These are phyloP conservation scores for Naja naja DNA, from an alignment of 2,113 vertebrate species.

Conservation along the genomic window DNA sequence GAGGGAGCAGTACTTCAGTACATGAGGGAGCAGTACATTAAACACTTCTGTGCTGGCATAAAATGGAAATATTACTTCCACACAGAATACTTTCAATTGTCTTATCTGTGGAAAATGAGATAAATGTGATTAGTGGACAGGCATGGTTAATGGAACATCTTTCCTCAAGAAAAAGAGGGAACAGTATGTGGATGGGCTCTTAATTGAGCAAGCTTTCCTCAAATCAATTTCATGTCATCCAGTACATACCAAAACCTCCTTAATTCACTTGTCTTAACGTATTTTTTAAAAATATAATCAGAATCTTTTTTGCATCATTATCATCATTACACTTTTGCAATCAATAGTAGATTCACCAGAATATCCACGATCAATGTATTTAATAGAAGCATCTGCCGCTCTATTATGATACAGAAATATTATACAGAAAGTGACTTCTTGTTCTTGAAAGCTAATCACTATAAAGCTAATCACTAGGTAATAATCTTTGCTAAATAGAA, in stretches of 20 bases:
- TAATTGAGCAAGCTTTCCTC: conserved; percentile 1
- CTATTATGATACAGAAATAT: not conserved
- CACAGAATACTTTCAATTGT: not conserved
- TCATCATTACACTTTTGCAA: not conserved
- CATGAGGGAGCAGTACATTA: too few relatives aligned
- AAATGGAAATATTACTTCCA: not conserved
- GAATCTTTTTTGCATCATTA: not conserved
- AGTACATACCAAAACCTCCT: not conserved
- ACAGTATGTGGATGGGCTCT: not conserved
- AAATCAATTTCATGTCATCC: conserved; percentile 1
- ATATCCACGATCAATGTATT: not conserved
- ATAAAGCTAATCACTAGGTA: not conserved
- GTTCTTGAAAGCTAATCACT: not conserved
- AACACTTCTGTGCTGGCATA: not conserved
- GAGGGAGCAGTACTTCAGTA: too few relatives aligned
- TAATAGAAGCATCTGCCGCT: not conserved
- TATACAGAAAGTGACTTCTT: not conserved
- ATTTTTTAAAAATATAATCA: not conserved
- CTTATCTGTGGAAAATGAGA: not conserved
- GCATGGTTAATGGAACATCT: not conserved
- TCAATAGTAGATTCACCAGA: not conserved
- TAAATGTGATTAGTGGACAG: not conserved
- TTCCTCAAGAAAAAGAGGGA: not conserved
- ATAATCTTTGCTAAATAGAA: not conserved
- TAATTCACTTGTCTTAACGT: not conserved